Evolutionary conservation across 2,113 vertebrate species (phyloP).

Genomic region (Solea senegalensis): DNA sequence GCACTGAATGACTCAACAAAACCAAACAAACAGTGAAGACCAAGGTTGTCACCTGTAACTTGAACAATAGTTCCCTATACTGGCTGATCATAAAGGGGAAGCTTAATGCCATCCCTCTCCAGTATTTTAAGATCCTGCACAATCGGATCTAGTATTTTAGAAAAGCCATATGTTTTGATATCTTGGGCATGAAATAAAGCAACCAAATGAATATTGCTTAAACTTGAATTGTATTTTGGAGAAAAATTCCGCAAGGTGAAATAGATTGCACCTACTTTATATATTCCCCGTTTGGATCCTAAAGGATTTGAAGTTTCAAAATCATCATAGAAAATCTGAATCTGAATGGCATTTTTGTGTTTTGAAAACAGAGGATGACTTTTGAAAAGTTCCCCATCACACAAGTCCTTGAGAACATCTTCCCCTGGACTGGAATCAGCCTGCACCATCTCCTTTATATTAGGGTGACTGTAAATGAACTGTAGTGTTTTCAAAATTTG

Average conservation of each 20-base stretch:
- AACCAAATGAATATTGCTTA: conserved; percentile 5
- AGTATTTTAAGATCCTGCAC: conserved; percentile 9
- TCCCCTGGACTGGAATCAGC: conserved; percentile 2
- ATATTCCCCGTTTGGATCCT: neutral
- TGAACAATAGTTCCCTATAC: neutral
- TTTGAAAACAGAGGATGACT: neutral
- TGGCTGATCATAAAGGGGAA: neutral
- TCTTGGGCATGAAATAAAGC: conserved; percentile 18
- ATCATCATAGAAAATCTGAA: conserved; percentile 17
- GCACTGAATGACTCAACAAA: too few species aligned
- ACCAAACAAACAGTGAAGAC: too few species aligned
- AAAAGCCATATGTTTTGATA: conserved; percentile 20
- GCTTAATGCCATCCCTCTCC: neutral
- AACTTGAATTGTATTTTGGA: conserved; percentile 5
- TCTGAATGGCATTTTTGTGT: conserved; percentile 10
- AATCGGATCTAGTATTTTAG: conserved; percentile 21
- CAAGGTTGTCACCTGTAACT: neutral
- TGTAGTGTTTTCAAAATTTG: conserved; percentile 34
- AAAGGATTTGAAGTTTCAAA: neutral
- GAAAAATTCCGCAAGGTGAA: conserved; percentile 5
- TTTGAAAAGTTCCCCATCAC: neutral
- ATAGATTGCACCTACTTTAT: conserved; percentile 5
- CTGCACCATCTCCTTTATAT: conserved; percentile 19
- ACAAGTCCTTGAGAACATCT: neutral
- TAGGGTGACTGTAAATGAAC: conserved; percentile 40